Percentiles rank a stretch among this genome's conserved stretches.
Evolutionary conservation across 2,797 vertebrate species (phyloP).

Genomic region (Botia almorhae): DNA sequence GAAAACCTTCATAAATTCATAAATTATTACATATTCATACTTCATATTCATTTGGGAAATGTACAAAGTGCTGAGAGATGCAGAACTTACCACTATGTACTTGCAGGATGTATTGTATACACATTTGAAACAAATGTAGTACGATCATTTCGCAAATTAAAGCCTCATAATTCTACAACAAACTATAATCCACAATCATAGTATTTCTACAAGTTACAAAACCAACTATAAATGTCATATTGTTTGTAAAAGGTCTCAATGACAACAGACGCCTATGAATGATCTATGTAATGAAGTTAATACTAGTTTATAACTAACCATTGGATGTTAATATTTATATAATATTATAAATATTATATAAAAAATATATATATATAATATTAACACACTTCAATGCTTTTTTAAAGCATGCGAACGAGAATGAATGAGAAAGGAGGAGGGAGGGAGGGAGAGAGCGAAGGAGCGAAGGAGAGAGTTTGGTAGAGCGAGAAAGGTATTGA

Average conservation of each 20-base stretch:
- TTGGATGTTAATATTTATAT: conserved; percentile 67
- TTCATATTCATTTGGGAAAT: neutral
- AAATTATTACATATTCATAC: too few species aligned
- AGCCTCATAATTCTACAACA: neutral
- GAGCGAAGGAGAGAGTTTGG: conserved; percentile 54
- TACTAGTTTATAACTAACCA: conserved; percentile 66
- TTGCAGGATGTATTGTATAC: neutral
- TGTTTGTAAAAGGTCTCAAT: conserved; percentile 30
- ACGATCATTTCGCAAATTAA: neutral
- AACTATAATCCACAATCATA: neutral
- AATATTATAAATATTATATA: too few species aligned
- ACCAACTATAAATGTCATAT: conserved; percentile 11
- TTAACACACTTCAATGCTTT: conserved; percentile 71
- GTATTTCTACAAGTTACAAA: conserved; percentile 20
- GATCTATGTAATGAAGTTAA: neutral
- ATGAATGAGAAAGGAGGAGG: too few species aligned
- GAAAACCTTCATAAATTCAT: neutral
- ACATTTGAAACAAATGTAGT: too few species aligned
- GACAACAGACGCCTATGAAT: conserved; percentile 24
- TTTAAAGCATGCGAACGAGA: conserved; percentile 78
- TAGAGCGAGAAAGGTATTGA: conserved; percentile 49
- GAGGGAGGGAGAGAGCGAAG: neutral
- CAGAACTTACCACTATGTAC: neutral
- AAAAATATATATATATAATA: conserved; percentile 73
- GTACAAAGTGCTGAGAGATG: neutral